Conservation (phyloP, 1,140 invertebrate genomes). For the Listronotus bonariensis region DNA sequence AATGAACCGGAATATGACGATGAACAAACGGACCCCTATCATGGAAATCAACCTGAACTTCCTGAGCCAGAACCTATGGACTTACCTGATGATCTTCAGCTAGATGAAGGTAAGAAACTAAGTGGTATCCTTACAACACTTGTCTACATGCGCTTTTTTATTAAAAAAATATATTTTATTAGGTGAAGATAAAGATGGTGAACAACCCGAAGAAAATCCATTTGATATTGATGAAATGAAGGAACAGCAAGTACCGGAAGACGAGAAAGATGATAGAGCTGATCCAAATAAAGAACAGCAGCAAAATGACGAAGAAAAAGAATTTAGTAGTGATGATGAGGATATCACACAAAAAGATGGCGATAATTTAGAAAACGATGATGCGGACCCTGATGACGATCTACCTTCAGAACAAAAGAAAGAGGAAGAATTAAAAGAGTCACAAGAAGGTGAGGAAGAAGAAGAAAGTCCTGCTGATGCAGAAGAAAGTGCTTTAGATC, state of each 20-base stretch:
- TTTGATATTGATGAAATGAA: constrained; percentile 84
- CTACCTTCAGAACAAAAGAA: constrained; percentile 42
- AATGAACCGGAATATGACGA: constrained; percentile 79
- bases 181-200: constrained; percentile 63
- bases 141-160: no score
- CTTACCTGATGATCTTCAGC: constrained; percentile 81
- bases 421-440: constrained; percentile 44
- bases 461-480: constrained; percentile 52
- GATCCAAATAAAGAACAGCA: constrained; percentile 53
- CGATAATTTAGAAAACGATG: constrained; percentile 56
- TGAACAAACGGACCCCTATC: constrained; percentile 84
- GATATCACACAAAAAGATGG: constrained; percentile 46
- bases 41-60: constrained; percentile 74
- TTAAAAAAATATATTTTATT: constrained; percentile 1
- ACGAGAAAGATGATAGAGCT: constrained; percentile 57
- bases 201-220: constrained; percentile 74
- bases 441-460: constrained; percentile 46
- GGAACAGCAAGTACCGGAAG: constrained; percentile 43
- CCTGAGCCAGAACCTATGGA: constrained; percentile 85
- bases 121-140: no score
- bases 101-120: constrained; percentile 66
- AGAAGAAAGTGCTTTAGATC: constrained; percentile 48
- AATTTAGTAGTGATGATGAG: constrained; percentile 50
- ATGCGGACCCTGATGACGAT: constrained; percentile 56
- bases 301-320: constrained; percentile 50